These are phyloP conservation scores for Acipenser oxyrinchus DNA, from an alignment of 2,797 vertebrate genomes.

Conservation along the genomic window DNA sequence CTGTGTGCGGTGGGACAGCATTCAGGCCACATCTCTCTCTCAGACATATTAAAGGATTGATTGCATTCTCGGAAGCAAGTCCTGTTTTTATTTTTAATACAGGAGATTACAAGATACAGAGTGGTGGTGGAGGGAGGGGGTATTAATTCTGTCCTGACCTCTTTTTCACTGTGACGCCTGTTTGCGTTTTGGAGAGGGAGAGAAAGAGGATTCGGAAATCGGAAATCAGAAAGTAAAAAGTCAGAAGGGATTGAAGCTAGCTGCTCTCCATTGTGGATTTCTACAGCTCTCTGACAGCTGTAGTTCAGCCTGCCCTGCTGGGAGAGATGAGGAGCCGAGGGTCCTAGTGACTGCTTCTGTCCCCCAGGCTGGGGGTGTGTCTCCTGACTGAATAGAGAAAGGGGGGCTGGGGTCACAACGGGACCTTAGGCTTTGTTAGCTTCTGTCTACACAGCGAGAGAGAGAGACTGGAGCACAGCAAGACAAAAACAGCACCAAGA, in stretches of 20 bases:
- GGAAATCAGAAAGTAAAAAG: constrained; percentile 9
- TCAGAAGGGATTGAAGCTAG: neutral
- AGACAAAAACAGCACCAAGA: neutral
- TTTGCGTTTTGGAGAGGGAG: constrained; percentile 1
- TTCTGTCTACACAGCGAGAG: constrained; percentile 39
- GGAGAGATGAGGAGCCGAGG: constrained; percentile 6
- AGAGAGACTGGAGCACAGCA: constrained; percentile 20
- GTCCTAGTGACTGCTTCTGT: constrained; percentile 12
- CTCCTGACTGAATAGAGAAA: constrained; percentile 51
- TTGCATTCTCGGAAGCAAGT: too few species aligned
- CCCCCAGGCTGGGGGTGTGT: constrained; percentile 34
- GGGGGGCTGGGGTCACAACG: constrained; percentile 38
- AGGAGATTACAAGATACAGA: constrained; percentile 9
- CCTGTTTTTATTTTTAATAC: constrained; percentile 18
- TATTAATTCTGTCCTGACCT: constrained; percentile 15
- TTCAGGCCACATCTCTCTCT: constrained; percentile 18
- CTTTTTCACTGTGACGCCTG: constrained; percentile 12
- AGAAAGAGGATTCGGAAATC: constrained; percentile 1
- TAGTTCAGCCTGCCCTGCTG: constrained; percentile 21
- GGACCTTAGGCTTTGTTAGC: constrained; percentile 2
- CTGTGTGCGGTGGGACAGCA: constrained; percentile 10
- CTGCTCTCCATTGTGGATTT: neutral
- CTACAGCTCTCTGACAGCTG: constrained; percentile 16
- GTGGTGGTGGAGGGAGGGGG: constrained; percentile 1
- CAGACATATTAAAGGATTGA: constrained; percentile 31